These are phyloP conservation scores for Heteromyza rotundicornis DNA, from an alignment of 2,888 invertebrate species.

Conservation along the genomic window DNA sequence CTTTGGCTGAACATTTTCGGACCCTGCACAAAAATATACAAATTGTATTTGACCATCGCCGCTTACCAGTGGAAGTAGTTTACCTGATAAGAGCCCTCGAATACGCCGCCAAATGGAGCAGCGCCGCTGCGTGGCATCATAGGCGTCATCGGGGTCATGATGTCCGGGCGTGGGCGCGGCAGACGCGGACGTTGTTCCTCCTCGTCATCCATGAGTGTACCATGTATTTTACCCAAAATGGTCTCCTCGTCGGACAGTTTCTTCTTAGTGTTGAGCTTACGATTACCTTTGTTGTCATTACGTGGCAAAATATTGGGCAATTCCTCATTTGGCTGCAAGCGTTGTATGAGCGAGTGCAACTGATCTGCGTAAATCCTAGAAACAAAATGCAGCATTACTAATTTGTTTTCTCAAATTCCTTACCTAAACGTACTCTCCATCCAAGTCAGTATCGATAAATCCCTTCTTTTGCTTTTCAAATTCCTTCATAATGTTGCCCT, in stretches of 20 bases:
- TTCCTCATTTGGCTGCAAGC: constrained; percentile 47
- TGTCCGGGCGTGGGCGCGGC: constrained; percentile 44
- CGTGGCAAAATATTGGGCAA: constrained; percentile 50
- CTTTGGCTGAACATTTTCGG: constrained; percentile 65
- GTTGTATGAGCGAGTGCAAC: constrained; percentile 57
- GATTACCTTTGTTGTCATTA: constrained; percentile 44
- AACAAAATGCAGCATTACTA: background rate
- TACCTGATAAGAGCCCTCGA: constrained; percentile 59
- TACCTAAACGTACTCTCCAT: constrained; percentile 64
- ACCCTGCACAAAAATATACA: constrained; percentile 42
- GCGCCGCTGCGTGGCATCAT: constrained; percentile 43
- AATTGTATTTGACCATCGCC: no score
- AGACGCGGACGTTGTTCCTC: constrained; percentile 32
- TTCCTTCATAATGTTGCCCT: constrained; percentile 52
- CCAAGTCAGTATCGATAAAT: constrained; percentile 64
- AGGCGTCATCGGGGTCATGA: constrained; percentile 49
- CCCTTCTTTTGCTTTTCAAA: constrained; percentile 48
- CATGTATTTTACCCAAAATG: constrained; percentile 61
- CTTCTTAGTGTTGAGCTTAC: constrained; percentile 35
- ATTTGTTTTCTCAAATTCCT: background rate
- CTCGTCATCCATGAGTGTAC: constrained; percentile 55
- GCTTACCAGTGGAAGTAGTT: no score
- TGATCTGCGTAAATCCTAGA: constrained; percentile 58
- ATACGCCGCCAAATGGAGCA: constrained; percentile 55
- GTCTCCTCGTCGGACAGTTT: constrained; percentile 59